phyloP scores from a whole-genome alignment of 2,888 invertebrate genomes.

The Lasioglossum leucozonium region DNA sequence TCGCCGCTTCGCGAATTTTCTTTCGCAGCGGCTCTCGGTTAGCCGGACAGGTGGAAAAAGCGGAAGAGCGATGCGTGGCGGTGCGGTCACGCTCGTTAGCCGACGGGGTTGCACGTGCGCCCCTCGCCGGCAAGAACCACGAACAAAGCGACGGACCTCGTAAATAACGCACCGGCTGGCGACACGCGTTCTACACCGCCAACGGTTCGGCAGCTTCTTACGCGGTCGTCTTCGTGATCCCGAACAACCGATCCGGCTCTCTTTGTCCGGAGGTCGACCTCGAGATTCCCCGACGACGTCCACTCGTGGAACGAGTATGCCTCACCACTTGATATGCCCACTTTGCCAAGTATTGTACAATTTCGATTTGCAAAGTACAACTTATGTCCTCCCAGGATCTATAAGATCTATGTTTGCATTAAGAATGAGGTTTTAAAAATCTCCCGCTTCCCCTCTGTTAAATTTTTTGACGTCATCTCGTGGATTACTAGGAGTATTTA shows the following conservation, averaged over 20 bases:
- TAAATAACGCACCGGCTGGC: slow-evolving; percentile 53
- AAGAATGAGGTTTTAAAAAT: too few species aligned
- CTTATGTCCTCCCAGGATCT: too few species aligned
- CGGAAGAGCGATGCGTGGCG: neutral
- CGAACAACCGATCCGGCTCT: neutral
- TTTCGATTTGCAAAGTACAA: too few species aligned
- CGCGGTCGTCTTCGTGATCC: neutral
- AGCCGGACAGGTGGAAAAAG: slow-evolving; percentile 7
- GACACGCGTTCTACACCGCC: slow-evolving; percentile 7
- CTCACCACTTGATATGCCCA: too few species aligned
- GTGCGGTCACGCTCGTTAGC: slow-evolving; percentile 19
- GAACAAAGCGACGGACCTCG: slow-evolving; percentile 31
- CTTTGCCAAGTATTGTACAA: too few species aligned
- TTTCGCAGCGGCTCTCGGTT: neutral
- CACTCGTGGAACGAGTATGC: too few species aligned
- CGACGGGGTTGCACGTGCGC: slow-evolving; percentile 4
- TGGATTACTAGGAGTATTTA: too few species aligned
- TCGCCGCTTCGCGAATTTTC: slow-evolving; percentile 21
- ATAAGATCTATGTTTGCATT: too few species aligned
- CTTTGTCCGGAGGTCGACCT: neutral
- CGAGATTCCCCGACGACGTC: too few species aligned
- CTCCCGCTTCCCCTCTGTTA: too few species aligned
- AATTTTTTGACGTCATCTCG: too few species aligned
- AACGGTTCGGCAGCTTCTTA: slow-evolving; percentile 36
- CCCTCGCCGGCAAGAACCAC: slow-evolving; percentile 25